Percentiles rank a stretch among this genome's conserved stretches.
Evolutionary conservation across 2,888 invertebrate genomes (phyloP).

Genomic region (Mechanitis messenoides): DNA sequence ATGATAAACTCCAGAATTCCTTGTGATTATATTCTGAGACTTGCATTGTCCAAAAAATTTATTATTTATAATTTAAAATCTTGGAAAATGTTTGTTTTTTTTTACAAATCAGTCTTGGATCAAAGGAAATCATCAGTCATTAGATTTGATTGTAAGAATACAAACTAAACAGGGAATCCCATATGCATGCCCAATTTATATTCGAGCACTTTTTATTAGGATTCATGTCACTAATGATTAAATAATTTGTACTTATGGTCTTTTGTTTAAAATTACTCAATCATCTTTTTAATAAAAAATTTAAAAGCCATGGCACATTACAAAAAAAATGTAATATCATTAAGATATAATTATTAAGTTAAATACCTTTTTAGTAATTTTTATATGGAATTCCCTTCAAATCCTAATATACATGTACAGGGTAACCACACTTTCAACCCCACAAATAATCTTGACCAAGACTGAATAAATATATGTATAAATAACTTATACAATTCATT

Average conservation of each 20-base stretch:
- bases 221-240: background rate
- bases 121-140: conserved; percentile 50
- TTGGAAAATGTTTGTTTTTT: conserved; percentile 30
- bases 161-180: conserved; percentile 52
- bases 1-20: conserved; percentile 4
- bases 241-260: conserved; percentile 5
- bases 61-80: conserved; percentile 19
- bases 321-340: background rate
- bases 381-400: conserved; percentile 55
- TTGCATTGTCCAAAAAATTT: conserved; percentile 12
- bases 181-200: conserved; percentile 20
- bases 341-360: background rate
- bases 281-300: background rate
- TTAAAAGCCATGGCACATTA: conserved; percentile 1
- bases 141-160: conserved; percentile 26
- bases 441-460: conserved; percentile 16
- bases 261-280: conserved; percentile 1
- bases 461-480: conserved; percentile 23
- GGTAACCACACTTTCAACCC: conserved; percentile 63
- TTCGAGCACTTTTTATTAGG: background rate
- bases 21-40: background rate
- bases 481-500: conserved; percentile 24
- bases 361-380: background rate
- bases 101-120: conserved; percentile 62
- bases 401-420: conserved; percentile 36